phyloP scores from a whole-genome alignment of 2,113 vertebrate species.

The Eolophus roseicapilla region DNA sequence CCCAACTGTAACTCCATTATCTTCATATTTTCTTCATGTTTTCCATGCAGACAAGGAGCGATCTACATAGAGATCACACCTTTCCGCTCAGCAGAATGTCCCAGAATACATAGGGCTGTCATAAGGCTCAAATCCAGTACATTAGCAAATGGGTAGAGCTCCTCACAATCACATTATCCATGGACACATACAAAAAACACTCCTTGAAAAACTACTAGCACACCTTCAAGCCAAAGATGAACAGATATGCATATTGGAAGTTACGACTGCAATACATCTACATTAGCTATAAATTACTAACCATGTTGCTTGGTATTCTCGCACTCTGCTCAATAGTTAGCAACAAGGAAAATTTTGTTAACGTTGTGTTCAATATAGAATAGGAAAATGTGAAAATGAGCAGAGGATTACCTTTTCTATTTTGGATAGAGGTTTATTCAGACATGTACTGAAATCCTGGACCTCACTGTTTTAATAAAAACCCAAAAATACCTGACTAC shows the following conservation, averaged over 20 bases:
- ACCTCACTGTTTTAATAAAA: background rate
- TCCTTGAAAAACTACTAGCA: rapidly evolving
- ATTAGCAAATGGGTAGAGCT: background rate
- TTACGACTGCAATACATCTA: rapidly evolving
- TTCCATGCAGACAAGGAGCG: rapidly evolving
- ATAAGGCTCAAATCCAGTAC: background rate
- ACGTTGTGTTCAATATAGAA: background rate
- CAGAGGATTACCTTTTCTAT: background rate
- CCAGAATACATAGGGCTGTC: background rate
- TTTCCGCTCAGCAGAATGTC: background rate
- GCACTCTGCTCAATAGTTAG: background rate
- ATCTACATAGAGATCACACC: background rate
- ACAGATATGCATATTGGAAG: background rate
- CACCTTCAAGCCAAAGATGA: background rate
- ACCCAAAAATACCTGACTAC: background rate
- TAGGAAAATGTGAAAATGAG: background rate
- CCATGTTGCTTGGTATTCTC: background rate
- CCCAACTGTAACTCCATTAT: background rate
- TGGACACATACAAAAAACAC: rapidly evolving
- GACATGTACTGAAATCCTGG: background rate
- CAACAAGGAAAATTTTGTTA: background rate
- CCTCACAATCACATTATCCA: background rate
- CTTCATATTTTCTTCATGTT: background rate
- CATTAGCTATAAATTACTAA: background rate
- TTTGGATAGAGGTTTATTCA: background rate